Evolutionary conservation across 2,113 vertebrate species (phyloP).

Genomic region (Thunnus thynnus): DNA sequence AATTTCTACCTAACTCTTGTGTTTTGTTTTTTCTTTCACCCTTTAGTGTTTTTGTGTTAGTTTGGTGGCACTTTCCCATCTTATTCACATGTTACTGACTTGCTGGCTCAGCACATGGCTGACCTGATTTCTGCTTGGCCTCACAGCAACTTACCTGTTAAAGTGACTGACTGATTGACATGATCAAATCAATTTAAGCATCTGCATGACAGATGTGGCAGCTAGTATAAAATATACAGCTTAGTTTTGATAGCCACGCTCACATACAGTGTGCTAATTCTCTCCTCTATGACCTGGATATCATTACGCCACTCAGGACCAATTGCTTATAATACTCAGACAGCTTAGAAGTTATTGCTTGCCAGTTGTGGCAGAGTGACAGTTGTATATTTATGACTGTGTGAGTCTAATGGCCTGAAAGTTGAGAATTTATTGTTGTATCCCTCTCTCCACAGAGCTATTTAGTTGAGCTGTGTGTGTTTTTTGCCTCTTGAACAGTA

Average conservation of each 20-base stretch:
- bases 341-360: conserved; percentile 60
- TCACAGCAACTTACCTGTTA: conserved; percentile 21
- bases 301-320: conserved; percentile 35
- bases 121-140: conserved; percentile 25
- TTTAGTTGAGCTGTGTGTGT: conserved; percentile 28
- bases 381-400: conserved; percentile 44
- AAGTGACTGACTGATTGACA: conserved; percentile 33
- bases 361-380: conserved; percentile 22
- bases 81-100: not conserved
- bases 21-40: not conserved
- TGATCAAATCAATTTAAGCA: conserved; percentile 49
- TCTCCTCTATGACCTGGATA: conserved; percentile 31
- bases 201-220: conserved; percentile 46
- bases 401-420: conserved; percentile 41
- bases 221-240: conserved; percentile 17
- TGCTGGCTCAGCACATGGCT: not conserved
- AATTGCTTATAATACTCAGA: conserved; percentile 33
- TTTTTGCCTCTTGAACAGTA: conserved; percentile 27
- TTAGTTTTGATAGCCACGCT: conserved; percentile 28
- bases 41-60: not conserved
- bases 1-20: not conserved
- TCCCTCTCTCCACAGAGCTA: conserved; percentile 43
- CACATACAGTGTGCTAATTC: conserved; percentile 13
- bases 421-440: conserved; percentile 14
- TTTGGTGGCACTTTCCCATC: not conserved